Conservation (phyloP, 2,888 invertebrate genomes). For the Drosophila mimica region DNA sequence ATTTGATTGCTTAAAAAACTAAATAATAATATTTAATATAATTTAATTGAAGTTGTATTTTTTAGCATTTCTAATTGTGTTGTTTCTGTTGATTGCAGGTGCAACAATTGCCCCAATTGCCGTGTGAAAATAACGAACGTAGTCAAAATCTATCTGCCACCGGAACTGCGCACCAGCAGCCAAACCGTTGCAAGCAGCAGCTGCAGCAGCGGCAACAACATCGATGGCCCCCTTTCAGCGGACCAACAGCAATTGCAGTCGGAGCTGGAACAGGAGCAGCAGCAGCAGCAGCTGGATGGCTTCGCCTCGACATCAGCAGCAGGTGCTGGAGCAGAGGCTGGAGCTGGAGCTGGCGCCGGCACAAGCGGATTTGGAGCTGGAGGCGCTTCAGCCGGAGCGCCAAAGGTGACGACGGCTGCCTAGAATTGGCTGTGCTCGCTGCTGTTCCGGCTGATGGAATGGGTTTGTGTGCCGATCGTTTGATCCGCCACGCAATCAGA, state of each 20-base stretch:
- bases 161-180: conserved; percentile 81
- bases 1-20: too few relatives aligned
- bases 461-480: conserved; percentile 83
- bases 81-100: conserved; percentile 66
- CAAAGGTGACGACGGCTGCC: conserved; percentile 79
- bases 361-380: conserved; percentile 1
- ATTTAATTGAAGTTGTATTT: too few relatives aligned
- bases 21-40: too few relatives aligned
- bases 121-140: conserved; percentile 83
- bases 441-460: conserved; percentile 83
- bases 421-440: conserved; percentile 83
- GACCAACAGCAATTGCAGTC: conserved; percentile 13
- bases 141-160: conserved; percentile 84
- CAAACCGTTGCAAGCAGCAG: conserved; percentile 50
- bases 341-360: too few relatives aligned
- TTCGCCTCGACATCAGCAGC: too few relatives aligned
- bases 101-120: conserved; percentile 84
- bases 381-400: conserved; percentile 42
- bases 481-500: conserved; percentile 51
- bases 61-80: background rate
- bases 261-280: conserved; percentile 28
- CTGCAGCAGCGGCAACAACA: conserved; percentile 29
- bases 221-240: background rate
- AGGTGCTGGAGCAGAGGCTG: too few relatives aligned
- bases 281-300: background rate